These are phyloP conservation scores for Scaptomyza tumidula DNA, from an alignment of 2,888 invertebrate species.

Conservation along the genomic window DNA sequence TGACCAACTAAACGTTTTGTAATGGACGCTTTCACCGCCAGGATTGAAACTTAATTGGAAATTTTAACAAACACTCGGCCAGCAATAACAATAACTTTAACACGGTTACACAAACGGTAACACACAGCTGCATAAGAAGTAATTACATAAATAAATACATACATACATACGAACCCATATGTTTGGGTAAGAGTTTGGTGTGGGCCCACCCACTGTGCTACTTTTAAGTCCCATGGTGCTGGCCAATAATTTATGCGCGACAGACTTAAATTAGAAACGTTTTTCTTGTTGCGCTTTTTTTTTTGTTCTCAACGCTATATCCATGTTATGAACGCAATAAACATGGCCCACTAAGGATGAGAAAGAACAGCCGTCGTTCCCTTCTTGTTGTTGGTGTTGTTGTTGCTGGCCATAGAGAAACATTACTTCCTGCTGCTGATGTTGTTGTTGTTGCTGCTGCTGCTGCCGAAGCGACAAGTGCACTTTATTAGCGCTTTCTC, in stretches of 20 bases:
- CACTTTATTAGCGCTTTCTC: slow-evolving; percentile 67
- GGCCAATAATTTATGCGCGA: slow-evolving; percentile 63
- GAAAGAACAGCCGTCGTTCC: background rate
- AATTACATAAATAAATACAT: background rate
- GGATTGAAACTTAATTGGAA: slow-evolving; percentile 66
- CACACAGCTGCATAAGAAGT: slow-evolving; percentile 2
- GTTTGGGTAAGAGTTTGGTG: background rate
- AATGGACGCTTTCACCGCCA: slow-evolving; percentile 49
- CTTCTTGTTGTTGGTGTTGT: slow-evolving; percentile 29
- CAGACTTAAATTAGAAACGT: slow-evolving; percentile 71
- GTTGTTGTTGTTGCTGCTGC: slow-evolving; percentile 36
- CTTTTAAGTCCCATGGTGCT: slow-evolving; percentile 33
- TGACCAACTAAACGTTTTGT: slow-evolving; percentile 53
- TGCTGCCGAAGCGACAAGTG: slow-evolving; percentile 57
- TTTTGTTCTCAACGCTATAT: slow-evolving; percentile 14
- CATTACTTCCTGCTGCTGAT: slow-evolving; percentile 16
- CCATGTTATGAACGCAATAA: slow-evolving; percentile 42
- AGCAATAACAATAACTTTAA: slow-evolving; percentile 73
- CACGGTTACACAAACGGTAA: slow-evolving; percentile 32
- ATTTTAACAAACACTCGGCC: slow-evolving; percentile 62
- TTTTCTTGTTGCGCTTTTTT: slow-evolving; percentile 33
- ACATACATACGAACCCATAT: background rate
- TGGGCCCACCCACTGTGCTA: slow-evolving; percentile 18
- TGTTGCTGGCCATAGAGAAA: slow-evolving; percentile 9
- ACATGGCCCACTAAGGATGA: slow-evolving; percentile 23